Percentiles rank a stretch among this genome's conserved stretches.
phyloP scores from a whole-genome alignment of 2,113 vertebrate genomes.

The human (Homo sapiens) region GRCh38 chr9:37830001-37830500 shows the following conservation, averaged over 20 bases:
- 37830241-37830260: slow-evolving; percentile 51
- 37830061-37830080: slow-evolving; percentile 25
- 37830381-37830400: neutral
- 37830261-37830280: slow-evolving; percentile 47
- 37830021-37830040: slow-evolving; percentile 22
- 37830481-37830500: slow-evolving; percentile 57
- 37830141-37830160: neutral
- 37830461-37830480: slow-evolving; percentile 30
- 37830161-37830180: slow-evolving; percentile 75
- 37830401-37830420: slow-evolving; percentile 47
- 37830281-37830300: slow-evolving; percentile 76
- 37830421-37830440: slow-evolving; percentile 30
- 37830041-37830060: neutral
- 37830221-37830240: slow-evolving; percentile 41
- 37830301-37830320: slow-evolving; percentile 44
- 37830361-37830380: slow-evolving; percentile 46
- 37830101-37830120: slow-evolving; percentile 20
- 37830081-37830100: neutral
- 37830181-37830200: slow-evolving; percentile 61
- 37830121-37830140: neutral
- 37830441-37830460: slow-evolving; percentile 13
- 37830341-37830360: slow-evolving; percentile 54
- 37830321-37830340: slow-evolving; percentile 38
- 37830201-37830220: slow-evolving; percentile 30
- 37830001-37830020: no score